Conservation (phyloP, 2,888 invertebrate species). For the Heterodera filipjevi region DNA sequence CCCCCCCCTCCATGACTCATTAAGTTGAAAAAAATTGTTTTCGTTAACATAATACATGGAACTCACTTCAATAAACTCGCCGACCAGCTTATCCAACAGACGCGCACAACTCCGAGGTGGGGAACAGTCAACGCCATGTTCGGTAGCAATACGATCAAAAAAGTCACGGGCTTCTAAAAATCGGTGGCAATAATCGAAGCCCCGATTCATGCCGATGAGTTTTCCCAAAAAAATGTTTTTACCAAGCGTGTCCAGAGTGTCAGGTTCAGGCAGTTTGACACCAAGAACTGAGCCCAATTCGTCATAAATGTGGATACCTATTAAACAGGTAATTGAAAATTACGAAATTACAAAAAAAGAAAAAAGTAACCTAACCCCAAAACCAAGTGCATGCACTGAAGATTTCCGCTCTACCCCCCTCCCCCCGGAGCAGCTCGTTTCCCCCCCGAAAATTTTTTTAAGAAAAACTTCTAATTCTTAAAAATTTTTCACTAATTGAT, state of each 20-base stretch:
- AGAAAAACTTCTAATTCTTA: no score
- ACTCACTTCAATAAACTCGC: slow-evolving; percentile 83
- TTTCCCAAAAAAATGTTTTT: neutral
- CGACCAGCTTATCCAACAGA: slow-evolving; percentile 88
- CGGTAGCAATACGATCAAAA: slow-evolving; percentile 80
- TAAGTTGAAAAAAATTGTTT: no score
- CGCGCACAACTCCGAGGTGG: slow-evolving; percentile 88
- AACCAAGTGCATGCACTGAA: no score
- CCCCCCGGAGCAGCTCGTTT: no score
- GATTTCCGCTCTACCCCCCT: no score
- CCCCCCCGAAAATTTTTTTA: no score
- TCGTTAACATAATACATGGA: no score
- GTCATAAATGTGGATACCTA: slow-evolving; percentile 80
- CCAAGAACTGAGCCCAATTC: slow-evolving; percentile 81
- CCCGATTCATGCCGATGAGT: slow-evolving; percentile 4
- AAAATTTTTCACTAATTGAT: no score
- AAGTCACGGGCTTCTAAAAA: slow-evolving; percentile 74
- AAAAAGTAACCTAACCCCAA: no score
- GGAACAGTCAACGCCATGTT: slow-evolving; percentile 88
- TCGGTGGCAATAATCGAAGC: neutral
- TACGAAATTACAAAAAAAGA: neutral
- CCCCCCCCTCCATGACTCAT: no score
- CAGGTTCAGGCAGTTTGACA: slow-evolving; percentile 68
- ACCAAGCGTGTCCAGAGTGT: slow-evolving; percentile 67
- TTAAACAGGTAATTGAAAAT: neutral